These are phyloP conservation scores for Drosophila nannoptera DNA, from an alignment of 1,140 invertebrate species.

Conservation along the genomic window DNA sequence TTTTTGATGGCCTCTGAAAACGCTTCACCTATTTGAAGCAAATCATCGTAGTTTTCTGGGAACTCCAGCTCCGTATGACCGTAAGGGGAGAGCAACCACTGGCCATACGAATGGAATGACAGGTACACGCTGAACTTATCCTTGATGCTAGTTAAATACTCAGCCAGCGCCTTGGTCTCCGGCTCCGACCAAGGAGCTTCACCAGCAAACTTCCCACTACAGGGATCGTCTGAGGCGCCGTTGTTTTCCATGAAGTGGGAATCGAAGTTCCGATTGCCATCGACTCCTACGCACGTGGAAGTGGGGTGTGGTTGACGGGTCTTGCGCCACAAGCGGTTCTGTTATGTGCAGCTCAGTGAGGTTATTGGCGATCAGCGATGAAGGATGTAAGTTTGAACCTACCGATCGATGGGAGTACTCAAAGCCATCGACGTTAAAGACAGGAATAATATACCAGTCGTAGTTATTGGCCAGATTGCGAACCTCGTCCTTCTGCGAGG, in stretches of 20 bases:
- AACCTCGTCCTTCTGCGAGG: conserved; percentile 65
- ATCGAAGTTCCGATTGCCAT: conserved; percentile 86
- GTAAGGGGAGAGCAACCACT: conserved; percentile 80
- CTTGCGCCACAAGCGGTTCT: conserved; percentile 81
- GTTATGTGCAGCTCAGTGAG: not conserved
- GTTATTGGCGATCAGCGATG: not conserved
- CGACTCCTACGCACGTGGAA: conserved; percentile 82
- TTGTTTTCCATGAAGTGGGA: conserved; percentile 81
- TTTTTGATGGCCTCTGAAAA: conserved; percentile 79
- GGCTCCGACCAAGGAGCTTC: conserved; percentile 86
- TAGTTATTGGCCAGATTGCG: conserved; percentile 79
- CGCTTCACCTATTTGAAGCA: conserved; percentile 80
- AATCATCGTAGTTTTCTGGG: conserved; percentile 80
- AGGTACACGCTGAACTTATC: conserved; percentile 80
- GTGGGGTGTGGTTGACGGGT: conserved; percentile 76
- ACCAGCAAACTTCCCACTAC: conserved; percentile 86
- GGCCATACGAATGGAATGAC: conserved; percentile 81
- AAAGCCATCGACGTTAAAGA: conserved; percentile 88
- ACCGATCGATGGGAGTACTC: conserved; percentile 81
- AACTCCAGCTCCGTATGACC: conserved; percentile 79
- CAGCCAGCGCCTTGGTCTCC: conserved; percentile 83
- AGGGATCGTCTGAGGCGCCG: conserved; percentile 79
- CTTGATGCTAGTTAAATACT: conserved; percentile 81
- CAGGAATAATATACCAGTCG: conserved; percentile 85
- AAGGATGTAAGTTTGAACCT: not conserved